Conservation (phyloP, 2,888 invertebrate genomes). For the Dolomedes plantarius region DNA sequence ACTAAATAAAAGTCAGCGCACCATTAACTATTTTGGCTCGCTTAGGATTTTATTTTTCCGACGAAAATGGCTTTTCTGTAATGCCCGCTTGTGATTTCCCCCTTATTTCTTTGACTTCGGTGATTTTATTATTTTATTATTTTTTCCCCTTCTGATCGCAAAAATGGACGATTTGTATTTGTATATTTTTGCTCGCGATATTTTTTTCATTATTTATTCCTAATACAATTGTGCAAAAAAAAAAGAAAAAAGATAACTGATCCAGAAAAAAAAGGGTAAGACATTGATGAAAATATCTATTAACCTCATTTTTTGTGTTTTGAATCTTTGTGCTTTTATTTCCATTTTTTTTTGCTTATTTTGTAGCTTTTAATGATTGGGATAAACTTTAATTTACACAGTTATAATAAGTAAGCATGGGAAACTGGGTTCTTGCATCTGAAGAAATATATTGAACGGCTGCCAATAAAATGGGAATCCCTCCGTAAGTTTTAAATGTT, state of each 20-base stretch:
- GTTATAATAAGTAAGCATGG: too few relatives aligned
- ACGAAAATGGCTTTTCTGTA: slow-evolving; percentile 11
- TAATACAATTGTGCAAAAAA: neutral
- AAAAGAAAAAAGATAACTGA: too few relatives aligned
- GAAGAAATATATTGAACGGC: too few relatives aligned
- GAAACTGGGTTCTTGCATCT: too few relatives aligned
- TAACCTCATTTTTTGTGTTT: neutral
- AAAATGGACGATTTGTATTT: neutral
- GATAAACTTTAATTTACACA: neutral
- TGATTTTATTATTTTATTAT: neutral
- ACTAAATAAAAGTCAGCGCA: neutral
- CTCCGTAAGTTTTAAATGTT: too few relatives aligned
- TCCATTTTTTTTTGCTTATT: neutral
- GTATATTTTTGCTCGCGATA: too few relatives aligned
- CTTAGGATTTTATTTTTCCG: neutral
- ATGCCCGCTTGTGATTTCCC: neutral
- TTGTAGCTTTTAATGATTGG: neutral
- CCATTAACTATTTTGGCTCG: slow-evolving; percentile 14
- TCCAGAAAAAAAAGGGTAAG: neutral
- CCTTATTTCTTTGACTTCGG: neutral
- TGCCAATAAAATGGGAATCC: too few relatives aligned
- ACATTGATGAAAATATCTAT: slow-evolving; percentile 6
- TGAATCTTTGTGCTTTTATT: neutral
- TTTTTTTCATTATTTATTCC: neutral
- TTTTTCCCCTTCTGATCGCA: neutral